Evolutionary conservation across 2,113 vertebrate species (phyloP).

Genomic region (Corythoichthys intestinalis): DNA sequence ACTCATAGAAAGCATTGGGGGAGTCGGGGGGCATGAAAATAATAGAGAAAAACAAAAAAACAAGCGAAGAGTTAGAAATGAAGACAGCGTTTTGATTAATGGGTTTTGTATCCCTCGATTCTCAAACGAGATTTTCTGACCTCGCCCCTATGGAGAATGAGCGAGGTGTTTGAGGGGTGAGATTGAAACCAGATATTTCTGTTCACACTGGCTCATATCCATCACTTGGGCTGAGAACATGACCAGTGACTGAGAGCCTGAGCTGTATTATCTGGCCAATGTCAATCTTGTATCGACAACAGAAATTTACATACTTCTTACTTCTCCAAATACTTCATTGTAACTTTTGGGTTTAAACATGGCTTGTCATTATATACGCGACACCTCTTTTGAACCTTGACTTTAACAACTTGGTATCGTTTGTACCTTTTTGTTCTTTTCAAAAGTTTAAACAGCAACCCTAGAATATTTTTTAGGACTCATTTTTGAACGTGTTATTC

Average conservation of each 20-base stretch:
- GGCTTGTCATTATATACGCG: not conserved
- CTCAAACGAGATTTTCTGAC: conserved; percentile 54
- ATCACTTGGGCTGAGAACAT: conserved; percentile 41
- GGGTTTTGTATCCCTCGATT: conserved; percentile 49
- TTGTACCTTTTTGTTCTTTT: too few species aligned
- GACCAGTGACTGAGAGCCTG: conserved; percentile 43
- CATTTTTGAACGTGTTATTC: too few species aligned
- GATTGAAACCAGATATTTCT: conserved; percentile 63
- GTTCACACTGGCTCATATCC: conserved; percentile 51
- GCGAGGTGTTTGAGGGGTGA: conserved; percentile 39
- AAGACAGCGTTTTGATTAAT: conserved; percentile 61
- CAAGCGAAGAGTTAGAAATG: conserved; percentile 6
- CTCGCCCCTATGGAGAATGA: conserved; percentile 51
- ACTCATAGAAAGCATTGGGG: conserved; percentile 8
- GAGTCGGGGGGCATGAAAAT: conserved; percentile 17
- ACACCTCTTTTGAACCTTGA: conserved; percentile 3
- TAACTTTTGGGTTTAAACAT: not conserved
- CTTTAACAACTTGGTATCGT: not conserved
- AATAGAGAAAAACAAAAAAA: conserved; percentile 9
- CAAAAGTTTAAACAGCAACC: too few species aligned
- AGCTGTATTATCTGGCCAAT: conserved; percentile 33
- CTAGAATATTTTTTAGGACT: too few species aligned
- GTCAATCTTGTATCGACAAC: not conserved
- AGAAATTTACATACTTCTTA: not conserved
- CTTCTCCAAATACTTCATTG: not conserved